Evolutionary conservation across 2,113 vertebrate species (phyloP), one percentile per base, ranked within the genome.

Genomic region (Theristicus caerulescens): DNA sequence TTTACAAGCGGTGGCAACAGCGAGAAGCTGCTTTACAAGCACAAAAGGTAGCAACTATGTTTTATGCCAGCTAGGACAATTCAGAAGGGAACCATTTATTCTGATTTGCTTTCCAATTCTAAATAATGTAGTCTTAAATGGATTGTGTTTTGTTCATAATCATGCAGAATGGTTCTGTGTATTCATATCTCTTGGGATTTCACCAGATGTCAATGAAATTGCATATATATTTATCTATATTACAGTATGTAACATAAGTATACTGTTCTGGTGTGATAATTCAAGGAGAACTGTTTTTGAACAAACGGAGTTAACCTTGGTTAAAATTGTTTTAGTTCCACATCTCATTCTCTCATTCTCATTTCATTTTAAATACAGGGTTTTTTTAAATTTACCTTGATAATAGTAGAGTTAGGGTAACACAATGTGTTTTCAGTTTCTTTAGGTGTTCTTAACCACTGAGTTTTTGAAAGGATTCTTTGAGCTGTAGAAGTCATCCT

Each of bases 1-100:
- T 99, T 46, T 99, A 99, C 94, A 99, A 99, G 89, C 98, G 99
- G 72, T 99, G 99, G 99, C 99, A 99, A 85, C 99, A 99, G 91
- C 98, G 99, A 32, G 99, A 99, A 92, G 99, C 99, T 21, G 98
- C 99, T 69, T 96, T 99, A 49, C 99, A 99, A 96, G 98, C 99
- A 64, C 99, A 99, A 62, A 99, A 99, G 99, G 99, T 99, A 96
- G 46, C 1, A 13, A 2, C 18, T 58, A 0, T 34, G 13, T 4
- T 18, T 61, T 76, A 10, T 58, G 42, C 25, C 20, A 2, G 2
- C 25, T 17, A 2, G 16, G 11, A 6, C 19, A 20, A 24, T 26
- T 44, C 25, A 13, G 18, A 61, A 36, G 13, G 31, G 65, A 59
- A 79, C 10, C 1, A 0, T 7, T 71, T 16, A 0, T 16, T 83